Evolutionary conservation across 2,888 invertebrate genomes (phyloP).

Genomic region (Eilema depressum): DNA sequence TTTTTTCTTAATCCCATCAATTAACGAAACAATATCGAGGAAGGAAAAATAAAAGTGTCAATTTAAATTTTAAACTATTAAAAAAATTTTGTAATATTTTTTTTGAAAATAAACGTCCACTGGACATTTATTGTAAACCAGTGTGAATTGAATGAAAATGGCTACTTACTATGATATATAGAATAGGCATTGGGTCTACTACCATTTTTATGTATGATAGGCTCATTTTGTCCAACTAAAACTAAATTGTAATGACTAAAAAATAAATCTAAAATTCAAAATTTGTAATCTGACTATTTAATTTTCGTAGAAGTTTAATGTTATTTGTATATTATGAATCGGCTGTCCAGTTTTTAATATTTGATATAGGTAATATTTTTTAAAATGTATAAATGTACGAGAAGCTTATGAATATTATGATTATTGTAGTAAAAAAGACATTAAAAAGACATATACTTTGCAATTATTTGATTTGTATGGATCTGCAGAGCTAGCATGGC

Average conservation of each 20-base stretch:
- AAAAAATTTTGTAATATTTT: not conserved
- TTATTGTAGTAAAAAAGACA: conserved; percentile 8
- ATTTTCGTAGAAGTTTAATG: conserved; percentile 9
- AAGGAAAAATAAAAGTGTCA: not conserved
- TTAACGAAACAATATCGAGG: not conserved
- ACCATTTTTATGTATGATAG: not conserved
- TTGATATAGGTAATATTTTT: conserved; percentile 16
- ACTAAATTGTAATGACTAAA: conserved; percentile 10
- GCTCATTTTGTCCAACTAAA: not conserved
- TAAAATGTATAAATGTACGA: not conserved
- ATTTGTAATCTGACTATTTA: conserved; percentile 10
- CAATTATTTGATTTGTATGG: not conserved
- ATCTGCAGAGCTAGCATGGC: too few species aligned
- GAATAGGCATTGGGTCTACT: not conserved
- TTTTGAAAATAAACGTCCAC: not conserved
- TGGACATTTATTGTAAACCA: not conserved
- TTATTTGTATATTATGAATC: conserved; percentile 26
- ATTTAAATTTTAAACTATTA: not conserved
- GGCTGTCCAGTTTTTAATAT: conserved; percentile 28
- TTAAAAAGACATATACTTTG: conserved; percentile 2
- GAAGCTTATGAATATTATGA: conserved; percentile 20
- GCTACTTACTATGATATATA: not conserved
- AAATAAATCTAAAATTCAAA: conserved; percentile 15
- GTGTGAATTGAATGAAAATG: not conserved
- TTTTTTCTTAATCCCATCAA: not conserved